These are phyloP conservation scores for Centruroides vittatus DNA, from an alignment of 1,140 invertebrate species.

Conservation along the genomic window DNA sequence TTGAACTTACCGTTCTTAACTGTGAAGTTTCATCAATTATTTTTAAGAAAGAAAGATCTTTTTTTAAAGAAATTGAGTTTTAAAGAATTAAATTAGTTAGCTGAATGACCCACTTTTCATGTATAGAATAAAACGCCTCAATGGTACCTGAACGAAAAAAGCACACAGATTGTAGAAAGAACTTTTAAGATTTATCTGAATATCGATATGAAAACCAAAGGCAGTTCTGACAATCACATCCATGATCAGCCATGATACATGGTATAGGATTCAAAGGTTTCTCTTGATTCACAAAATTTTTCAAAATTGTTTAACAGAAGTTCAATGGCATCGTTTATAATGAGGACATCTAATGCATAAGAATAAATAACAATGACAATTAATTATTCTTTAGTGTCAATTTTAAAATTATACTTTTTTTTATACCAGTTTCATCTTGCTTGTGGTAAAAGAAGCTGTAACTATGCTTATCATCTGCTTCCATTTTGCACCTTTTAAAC, in stretches of 20 bases:
- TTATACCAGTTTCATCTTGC: slow-evolving; percentile 36
- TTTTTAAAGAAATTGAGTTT: too few species aligned
- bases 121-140: too few species aligned
- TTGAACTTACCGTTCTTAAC: too few species aligned
- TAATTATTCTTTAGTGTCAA: too few species aligned
- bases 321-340: slow-evolving; percentile 26
- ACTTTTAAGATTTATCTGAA: slow-evolving; percentile 21
- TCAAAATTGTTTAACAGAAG: slow-evolving; percentile 21
- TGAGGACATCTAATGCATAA: slow-evolving; percentile 22
- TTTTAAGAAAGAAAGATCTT: too few species aligned
- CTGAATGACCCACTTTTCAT: too few species aligned
- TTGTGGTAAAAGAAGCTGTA: slow-evolving; percentile 40
- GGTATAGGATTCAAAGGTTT: slow-evolving; percentile 25
- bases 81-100: too few species aligned
- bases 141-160: too few species aligned
- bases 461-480: slow-evolving; percentile 39
- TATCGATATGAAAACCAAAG: slow-evolving; percentile 33
- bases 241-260: slow-evolving; percentile 34
- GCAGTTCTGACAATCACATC: slow-evolving; percentile 34
- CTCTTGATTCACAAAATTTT: slow-evolving; percentile 6
- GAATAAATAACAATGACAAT: background rate
- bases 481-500: slow-evolving; percentile 27
- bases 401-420: too few species aligned
- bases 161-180: too few species aligned
- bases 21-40: too few species aligned